Evolutionary conservation across 2,888 invertebrate species (phyloP), one percentile per base, ranked within the genome.

Genomic region (Calephelis perditalis): DNA sequence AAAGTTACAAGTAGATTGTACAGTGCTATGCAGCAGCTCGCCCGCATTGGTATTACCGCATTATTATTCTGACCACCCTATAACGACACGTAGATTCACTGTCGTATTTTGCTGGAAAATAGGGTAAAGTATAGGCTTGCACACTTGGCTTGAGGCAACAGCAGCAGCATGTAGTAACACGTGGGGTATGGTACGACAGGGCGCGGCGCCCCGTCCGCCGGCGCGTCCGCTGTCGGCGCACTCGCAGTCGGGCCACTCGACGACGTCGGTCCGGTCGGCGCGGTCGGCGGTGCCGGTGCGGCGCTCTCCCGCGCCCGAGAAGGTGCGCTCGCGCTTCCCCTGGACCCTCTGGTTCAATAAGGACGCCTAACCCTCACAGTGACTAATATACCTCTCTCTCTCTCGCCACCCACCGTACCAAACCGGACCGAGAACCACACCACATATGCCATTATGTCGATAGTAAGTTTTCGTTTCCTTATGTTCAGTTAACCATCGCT

Each of bases 311-410:
- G 72, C 71, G 68, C 82, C 67, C 79, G 93, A 92, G 79, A 95
- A 95, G 95, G 95, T 95, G 94, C 95, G 95, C 83, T 78, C 85
- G 74, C 92, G 92, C 82, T 92, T 92, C 84, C 93, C 94, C 92
- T 94, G 94, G 94, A 92, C 91, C 89, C 60, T 71, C 65, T 85
- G 81, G 82, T 85, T 93, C 92, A 62, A 63, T 56, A 92, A 91
- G 81, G 91, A 92, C 72, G 72, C 76, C 63, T 65, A 65, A 76
- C 76, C 71, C 61, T 59, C 58, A 61, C 73, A 75, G 77, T 76
- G 77, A 77, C 70, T 74, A 71, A 75, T 60, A 58, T 40, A 58
- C 58, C 40, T 36, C 49, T 58, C 58, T 47, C 47, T 58, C 47
- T 35, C 45, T 43, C 43, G 47, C 40, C 58, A 59, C 59, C 44